These are phyloP conservation scores for Spea hammondii DNA, from an alignment of 2,797 vertebrate species.

Conservation along the genomic window DNA sequence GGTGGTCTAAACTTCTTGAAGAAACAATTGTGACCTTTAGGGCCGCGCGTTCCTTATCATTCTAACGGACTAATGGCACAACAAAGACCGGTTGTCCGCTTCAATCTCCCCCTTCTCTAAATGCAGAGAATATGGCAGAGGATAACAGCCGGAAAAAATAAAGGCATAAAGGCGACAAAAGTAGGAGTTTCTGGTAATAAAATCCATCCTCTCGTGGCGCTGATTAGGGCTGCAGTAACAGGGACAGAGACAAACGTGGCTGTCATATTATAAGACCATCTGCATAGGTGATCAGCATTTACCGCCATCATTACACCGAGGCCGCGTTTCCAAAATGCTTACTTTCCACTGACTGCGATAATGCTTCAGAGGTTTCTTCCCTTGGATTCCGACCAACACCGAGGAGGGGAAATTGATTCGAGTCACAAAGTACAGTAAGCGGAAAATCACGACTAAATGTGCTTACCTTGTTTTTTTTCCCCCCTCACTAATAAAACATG, in stretches of 20 bases:
- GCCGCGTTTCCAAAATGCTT: conserved; percentile 25
- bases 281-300: conserved; percentile 40
- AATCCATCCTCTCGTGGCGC: not conserved
- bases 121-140: not conserved
- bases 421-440: conserved; percentile 37
- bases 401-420: conserved; percentile 35
- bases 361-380: conserved; percentile 27
- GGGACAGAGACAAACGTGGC: conserved; percentile 26
- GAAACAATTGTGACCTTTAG: too few relatives aligned
- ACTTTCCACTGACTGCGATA: conserved; percentile 19
- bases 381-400: conserved; percentile 9
- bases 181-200: not conserved
- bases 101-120: too few relatives aligned
- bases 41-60: too few relatives aligned
- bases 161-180: not conserved
- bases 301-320: conserved; percentile 17
- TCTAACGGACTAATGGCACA: too few relatives aligned
- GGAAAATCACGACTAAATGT: conserved; percentile 35
- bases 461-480: conserved; percentile 27
- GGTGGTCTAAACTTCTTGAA: too few relatives aligned
- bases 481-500: conserved; percentile 12
- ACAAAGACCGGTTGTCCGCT: too few relatives aligned
- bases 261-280: conserved; percentile 34
- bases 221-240: conserved; percentile 13
- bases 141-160: not conserved